Base-by-base conservation (phyloP, 2,888 invertebrate genomes). In the Drosophila putrida region DNA sequence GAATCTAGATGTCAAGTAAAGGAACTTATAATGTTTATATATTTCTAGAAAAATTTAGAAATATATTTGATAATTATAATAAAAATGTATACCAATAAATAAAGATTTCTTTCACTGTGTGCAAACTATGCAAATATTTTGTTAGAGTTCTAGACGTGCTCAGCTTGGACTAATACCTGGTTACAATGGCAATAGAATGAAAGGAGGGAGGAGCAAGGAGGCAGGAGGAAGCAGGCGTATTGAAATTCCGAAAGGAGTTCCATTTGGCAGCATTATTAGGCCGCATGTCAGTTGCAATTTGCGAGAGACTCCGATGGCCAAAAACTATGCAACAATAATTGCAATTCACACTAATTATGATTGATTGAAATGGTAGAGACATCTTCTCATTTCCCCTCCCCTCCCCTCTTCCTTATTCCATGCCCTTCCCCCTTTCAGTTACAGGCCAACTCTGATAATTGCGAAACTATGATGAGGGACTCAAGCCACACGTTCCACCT, bases 321-420 rank as follows among this genome's bases (percentile, higher is more conserved):
- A 57, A 67, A 82, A 80, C 78, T 82, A 80, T 85, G 84, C 84
- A 83, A 68, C 71, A 83, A 88, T 89, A 89, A 85, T 85, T 89
- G 88, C 88, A 89, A 84, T 87, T 85, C 87, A 81, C 80, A 65
- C 80, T 85, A 85, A 85, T 85, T 89, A 85, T 89, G 85, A 85
- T 85, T 85, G 85, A 85, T 85, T 83, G 78, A 83, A 53, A 62
- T 20, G 44, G 27, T 15, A 39, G 53, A 15, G 39, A 28, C 38
- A 25, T 36, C 38, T 31, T 6, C 31, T 6, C 31, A 6, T 2
- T 31, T 6, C 6, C 31, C 8, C 31, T 6, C 31, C 0, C 31
- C 0, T 2, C 8, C 2, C 6, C 31, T 2, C 31, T 9, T 31
- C 3, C 31, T 28, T 6, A 28, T 3, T 20, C 20, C 28, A 28